phyloP scores from a whole-genome alignment of 2,113 vertebrate species.

The Stegostoma tigrinum region DNA sequence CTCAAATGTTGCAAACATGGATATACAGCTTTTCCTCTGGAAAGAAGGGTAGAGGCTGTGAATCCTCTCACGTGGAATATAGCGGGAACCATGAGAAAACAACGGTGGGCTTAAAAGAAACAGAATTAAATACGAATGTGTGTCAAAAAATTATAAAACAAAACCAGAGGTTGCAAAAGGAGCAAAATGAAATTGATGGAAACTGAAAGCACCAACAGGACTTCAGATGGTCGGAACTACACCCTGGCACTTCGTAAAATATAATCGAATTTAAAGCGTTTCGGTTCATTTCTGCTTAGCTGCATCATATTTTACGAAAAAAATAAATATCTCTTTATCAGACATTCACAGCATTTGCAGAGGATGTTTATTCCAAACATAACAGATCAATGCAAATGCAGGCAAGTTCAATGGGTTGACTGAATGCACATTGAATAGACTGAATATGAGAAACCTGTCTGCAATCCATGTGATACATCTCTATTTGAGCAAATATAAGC shows the following conservation, averaged over 20 bases:
- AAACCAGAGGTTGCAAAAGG: neutral
- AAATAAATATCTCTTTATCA: neutral
- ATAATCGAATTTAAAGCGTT: neutral
- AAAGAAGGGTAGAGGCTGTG: neutral
- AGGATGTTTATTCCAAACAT: neutral
- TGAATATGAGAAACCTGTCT: neutral
- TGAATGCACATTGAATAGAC: neutral
- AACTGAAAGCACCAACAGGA: neutral
- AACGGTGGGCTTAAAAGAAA: neutral
- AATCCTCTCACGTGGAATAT: neutral
- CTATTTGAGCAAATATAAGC: neutral
- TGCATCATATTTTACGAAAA: neutral
- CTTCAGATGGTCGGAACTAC: neutral
- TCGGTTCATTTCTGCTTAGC: neutral
- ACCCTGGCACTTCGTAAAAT: neutral
- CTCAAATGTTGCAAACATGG: neutral
- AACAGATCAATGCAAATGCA: neutral
- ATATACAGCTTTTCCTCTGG: neutral
- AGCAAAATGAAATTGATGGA: neutral
- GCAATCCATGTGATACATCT: neutral
- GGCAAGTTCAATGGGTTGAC: neutral
- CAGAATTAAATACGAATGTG: neutral
- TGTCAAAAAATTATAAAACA: neutral
- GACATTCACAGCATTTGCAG: neutral
- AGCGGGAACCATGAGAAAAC: neutral